A percentile compares a stretch with the other conserved stretches of the same genome.
These are phyloP conservation scores for Caenorhabditis sp. DNA, from an alignment of 2,888 invertebrate genomes.

Conservation along the genomic window DNA sequence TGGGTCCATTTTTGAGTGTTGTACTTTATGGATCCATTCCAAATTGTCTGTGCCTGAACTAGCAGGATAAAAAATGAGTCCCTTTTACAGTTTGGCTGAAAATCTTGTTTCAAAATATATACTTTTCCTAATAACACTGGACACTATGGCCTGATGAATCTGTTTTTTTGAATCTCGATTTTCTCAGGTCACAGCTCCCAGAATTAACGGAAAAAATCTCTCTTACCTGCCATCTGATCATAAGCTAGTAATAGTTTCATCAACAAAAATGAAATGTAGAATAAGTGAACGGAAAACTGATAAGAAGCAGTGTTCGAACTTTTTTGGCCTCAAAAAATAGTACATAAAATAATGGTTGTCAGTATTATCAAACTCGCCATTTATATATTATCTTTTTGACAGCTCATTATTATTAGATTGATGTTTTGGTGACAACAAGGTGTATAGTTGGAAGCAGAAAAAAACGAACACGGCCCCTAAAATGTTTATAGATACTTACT, in stretches of 20 bases:
- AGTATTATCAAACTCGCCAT: background rate
- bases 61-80: no score
- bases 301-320: background rate
- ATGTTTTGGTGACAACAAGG: background rate
- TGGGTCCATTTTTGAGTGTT: no score
- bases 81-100: no score
- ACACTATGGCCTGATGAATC: slow-evolving; percentile 1
- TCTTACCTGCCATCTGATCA: background rate
- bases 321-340: background rate
- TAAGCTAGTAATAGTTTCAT: background rate
- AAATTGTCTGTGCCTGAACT: no score
- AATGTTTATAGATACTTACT: background rate
- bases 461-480: background rate
- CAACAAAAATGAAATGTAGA: background rate
- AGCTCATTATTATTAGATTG: slow-evolving; percentile 1
- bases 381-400: background rate
- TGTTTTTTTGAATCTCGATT: background rate
- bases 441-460: background rate
- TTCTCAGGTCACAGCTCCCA: background rate
- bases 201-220: background rate
- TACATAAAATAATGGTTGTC: background rate
- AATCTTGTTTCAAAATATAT: background rate
- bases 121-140: background rate
- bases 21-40: no score
- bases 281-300: background rate